Conservation (phyloP, 1,140 invertebrate genomes). For the Lepidurus packardi region DNA sequence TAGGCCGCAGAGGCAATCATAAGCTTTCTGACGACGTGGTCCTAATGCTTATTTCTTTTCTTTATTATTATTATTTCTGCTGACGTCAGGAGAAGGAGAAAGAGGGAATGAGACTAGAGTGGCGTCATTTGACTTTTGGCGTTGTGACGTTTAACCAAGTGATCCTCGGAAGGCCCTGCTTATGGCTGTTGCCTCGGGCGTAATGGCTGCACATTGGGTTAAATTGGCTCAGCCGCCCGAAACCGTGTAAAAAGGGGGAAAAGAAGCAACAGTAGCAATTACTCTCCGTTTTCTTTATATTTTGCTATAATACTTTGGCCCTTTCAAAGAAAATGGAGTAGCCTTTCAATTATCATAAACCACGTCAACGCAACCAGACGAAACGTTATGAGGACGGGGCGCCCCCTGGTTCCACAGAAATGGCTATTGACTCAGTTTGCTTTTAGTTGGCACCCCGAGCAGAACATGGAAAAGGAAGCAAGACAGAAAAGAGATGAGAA, state of each 20-base stretch:
- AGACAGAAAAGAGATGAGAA: background rate
- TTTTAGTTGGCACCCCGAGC: background rate
- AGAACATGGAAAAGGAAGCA: background rate
- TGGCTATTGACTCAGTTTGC: constrained; percentile 12
- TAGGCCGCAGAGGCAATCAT: too few species aligned
- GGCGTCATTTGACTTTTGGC: too few species aligned
- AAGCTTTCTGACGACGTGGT: too few species aligned
- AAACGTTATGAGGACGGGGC: constrained; percentile 1
- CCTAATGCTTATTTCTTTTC: too few species aligned
- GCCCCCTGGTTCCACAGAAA: background rate
- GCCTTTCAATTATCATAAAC: constrained; percentile 22
- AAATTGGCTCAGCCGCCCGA: too few species aligned
- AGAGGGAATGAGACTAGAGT: too few species aligned
- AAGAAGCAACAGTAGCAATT: background rate
- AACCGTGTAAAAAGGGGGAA: constrained; percentile 6
- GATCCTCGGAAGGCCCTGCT: too few species aligned
- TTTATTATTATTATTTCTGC: too few species aligned
- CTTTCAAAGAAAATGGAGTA: background rate
- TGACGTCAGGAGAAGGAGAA: too few species aligned
- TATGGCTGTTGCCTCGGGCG: too few species aligned
- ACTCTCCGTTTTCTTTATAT: background rate
- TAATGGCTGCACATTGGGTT: too few species aligned
- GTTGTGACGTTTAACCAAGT: too few species aligned
- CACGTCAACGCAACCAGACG: constrained; percentile 13
- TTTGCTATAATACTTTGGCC: constrained; percentile 3